phyloP scores from a whole-genome alignment of 2,888 invertebrate species.

The Phyllotreta cruciferae region DNA sequence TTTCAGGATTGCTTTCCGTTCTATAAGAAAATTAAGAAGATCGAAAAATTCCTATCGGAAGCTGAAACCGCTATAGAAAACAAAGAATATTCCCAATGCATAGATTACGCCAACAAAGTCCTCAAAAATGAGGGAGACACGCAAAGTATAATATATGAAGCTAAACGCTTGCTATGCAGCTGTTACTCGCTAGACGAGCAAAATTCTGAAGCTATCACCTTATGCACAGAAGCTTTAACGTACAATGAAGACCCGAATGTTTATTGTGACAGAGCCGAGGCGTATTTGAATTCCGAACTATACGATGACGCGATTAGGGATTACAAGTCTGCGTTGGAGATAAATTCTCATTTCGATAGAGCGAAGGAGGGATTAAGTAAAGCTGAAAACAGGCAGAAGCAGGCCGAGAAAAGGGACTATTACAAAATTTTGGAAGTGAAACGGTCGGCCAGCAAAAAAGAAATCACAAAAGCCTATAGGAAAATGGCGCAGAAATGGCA shows the following conservation, averaged over 20 bases:
- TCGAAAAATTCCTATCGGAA: constrained; percentile 80
- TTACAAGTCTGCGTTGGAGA: constrained; percentile 83
- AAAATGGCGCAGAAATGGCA: constrained; percentile 99
- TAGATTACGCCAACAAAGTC: constrained; percentile 71
- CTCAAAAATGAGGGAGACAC: constrained; percentile 75
- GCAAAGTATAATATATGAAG: constrained; percentile 75
- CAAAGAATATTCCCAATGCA: constrained; percentile 73
- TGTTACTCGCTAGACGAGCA: constrained; percentile 79
- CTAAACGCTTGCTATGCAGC: constrained; percentile 79
- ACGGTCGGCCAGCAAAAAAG: constrained; percentile 87
- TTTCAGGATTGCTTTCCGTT: constrained; percentile 82
- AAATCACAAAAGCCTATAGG: constrained; percentile 95
- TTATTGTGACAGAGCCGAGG: constrained; percentile 92
- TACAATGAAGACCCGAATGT: constrained; percentile 77
- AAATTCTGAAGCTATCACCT: constrained; percentile 72
- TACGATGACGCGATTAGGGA: constrained; percentile 92
- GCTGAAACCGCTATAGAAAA: constrained; percentile 69
- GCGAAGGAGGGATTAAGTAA: constrained; percentile 89
- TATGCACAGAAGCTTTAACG: constrained; percentile 82
- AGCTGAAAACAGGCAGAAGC: constrained; percentile 91
- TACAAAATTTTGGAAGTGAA: constrained; percentile 96
- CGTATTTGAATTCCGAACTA: constrained; percentile 85
- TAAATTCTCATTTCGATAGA: constrained; percentile 78
- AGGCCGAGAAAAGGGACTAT: constrained; percentile 92
- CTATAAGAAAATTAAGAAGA: constrained; percentile 95